Evolutionary conservation across 2,888 invertebrate genomes (phyloP), one percentile per base, ranked within the genome.

Genomic region (Crossocerus cetratus): DNA sequence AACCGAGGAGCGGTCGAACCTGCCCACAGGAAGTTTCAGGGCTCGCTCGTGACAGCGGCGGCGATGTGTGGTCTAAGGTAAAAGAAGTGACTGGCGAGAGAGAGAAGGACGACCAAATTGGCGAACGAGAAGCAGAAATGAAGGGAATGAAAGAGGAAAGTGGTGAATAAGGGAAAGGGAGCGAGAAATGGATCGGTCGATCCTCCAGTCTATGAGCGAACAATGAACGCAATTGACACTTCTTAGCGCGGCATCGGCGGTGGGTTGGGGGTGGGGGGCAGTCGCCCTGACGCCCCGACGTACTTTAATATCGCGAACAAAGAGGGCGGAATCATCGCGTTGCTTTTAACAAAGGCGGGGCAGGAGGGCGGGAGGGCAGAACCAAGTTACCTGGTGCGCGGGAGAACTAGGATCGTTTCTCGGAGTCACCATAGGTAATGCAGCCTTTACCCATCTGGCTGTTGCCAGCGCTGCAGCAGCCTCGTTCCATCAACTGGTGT

Each of bases 401-500:
- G 8, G 32, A 32, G 77, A 61, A 74, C 76, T 69, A 79, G 81
- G 78, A 83, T 81, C 83, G 82, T 83, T 80, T 79, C 83, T 81
- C 73, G 65, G 76, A 81, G 80, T 81, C 77, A 83, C 84, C 84
- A 81, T 85, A 86, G 86, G 86, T 88, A 86, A 84, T 83, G 80
- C 82, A 82, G 80, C 81, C 81, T 85, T 84, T 82, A 83, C 81
- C 86, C 86, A 86, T 87, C 85, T 86, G 83, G 85, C 84, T 84
- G 85, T 84, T 86, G 85, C 81, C 86, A 85, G 80, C 84, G 83
- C 84, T 87, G 86, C 86, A 86, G 86, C 83, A 81, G 81, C 83
- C 85, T 84, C 87, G 86, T 88, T 87, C 84, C 86, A 88, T 88
- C 88, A 87, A 86, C 86, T 72, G 68, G 81, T 78, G 32, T 32